A percentile compares a stretch with the other conserved stretches of the same genome.
Evolutionary conservation across 1,140 invertebrate species (phyloP).

Genomic region (Leptinotarsa undecemlineata): DNA sequence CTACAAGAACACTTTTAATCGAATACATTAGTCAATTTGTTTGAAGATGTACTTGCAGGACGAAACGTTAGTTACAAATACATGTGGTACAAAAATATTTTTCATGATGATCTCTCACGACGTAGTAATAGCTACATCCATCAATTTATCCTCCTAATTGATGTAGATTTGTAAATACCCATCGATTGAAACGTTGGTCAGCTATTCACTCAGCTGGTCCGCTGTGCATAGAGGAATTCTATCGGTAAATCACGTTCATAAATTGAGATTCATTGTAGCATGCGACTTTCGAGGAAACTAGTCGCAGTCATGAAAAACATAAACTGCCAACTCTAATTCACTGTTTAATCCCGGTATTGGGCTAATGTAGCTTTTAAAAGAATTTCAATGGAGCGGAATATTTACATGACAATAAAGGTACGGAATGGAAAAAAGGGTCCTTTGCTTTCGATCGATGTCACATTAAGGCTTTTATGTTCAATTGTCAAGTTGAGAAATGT

Average conservation of each 20-base stretch:
- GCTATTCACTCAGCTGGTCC: not conserved
- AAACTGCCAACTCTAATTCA: slow-evolving; percentile 18
- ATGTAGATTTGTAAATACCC: too few relatives aligned
- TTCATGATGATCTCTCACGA: too few relatives aligned
- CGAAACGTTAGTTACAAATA: too few relatives aligned
- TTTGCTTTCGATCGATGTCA: not conserved
- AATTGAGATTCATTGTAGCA: slow-evolving; percentile 12
- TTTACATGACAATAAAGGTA: slow-evolving; percentile 6
- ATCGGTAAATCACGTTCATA: slow-evolving; percentile 12
- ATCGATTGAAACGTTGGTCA: slow-evolving; percentile 11
- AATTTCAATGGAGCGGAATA: slow-evolving; percentile 3
- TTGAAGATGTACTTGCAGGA: too few relatives aligned
- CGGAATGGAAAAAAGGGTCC: not conserved
- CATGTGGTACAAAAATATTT: too few relatives aligned
- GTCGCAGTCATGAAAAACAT: slow-evolving; percentile 10
- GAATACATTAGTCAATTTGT: too few relatives aligned
- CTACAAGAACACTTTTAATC: too few relatives aligned
- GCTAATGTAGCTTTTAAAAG: not conserved
- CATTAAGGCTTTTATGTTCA: not conserved
- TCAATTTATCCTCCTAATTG: too few relatives aligned
- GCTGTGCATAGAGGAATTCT: not conserved
- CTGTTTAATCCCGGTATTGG: slow-evolving; percentile 12
- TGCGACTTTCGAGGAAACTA: slow-evolving; percentile 12
- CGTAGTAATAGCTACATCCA: too few relatives aligned
- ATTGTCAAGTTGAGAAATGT: not conserved